Percentiles rank a stretch among this genome's conserved stretches.
Conservation (phyloP, 2,888 invertebrate genomes). For the Alitta virens region DNA sequence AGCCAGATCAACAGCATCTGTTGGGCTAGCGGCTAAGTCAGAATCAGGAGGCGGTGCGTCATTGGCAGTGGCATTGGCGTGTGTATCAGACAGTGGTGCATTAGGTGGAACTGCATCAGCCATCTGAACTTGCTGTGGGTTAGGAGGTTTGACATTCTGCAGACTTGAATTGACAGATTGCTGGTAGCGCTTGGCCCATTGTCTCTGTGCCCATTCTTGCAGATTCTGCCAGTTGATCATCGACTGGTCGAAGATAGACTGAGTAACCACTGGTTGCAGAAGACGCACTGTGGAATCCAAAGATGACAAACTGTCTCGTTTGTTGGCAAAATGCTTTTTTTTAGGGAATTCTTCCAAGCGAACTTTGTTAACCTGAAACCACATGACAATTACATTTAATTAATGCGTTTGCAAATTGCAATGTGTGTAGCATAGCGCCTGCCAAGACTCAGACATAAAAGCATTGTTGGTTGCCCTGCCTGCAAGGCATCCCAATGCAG, state of each 20-base stretch:
- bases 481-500: no score
- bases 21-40: background rate
- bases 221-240: conserved; percentile 54
- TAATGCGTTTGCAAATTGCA: no score
- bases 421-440: no score
- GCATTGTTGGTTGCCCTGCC: no score
- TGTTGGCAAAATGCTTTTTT: conserved; percentile 6
- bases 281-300: conserved; percentile 19
- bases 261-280: conserved; percentile 41
- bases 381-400: background rate
- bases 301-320: conserved; percentile 13
- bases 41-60: background rate
- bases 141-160: conserved; percentile 1
- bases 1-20: no score
- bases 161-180: conserved; percentile 26
- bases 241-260: conserved; percentile 54
- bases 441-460: no score
- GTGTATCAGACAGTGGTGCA: background rate
- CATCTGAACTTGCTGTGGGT: background rate
- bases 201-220: conserved; percentile 56
- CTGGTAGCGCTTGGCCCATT: conserved; percentile 48
- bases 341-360: conserved; percentile 10
- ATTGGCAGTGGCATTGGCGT: background rate
- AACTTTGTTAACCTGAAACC: conserved; percentile 9
- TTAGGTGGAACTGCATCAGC: no score